Evolutionary conservation across 2,888 invertebrate genomes (phyloP), one percentile per base, ranked within the genome.

Genomic region (Baronia brevicornis): DNA sequence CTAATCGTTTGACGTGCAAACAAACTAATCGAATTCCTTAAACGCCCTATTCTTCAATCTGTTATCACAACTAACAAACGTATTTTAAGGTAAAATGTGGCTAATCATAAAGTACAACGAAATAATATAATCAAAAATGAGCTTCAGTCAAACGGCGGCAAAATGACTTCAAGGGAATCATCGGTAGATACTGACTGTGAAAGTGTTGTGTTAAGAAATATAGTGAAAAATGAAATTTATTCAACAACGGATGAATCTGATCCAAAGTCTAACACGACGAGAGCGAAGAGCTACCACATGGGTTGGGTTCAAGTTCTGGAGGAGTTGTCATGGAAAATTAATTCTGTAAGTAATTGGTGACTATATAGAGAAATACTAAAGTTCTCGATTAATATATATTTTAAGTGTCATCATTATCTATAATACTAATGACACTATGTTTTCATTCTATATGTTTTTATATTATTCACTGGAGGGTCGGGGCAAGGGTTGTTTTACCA

Each of bases 281-380:
- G 61, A 4, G 44, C 49, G 26, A 43, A 47, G 26, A 75, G 71
- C 43, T 58, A 49, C 31, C 64, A 66, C 19, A 47, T 69, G 39
- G 60, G 57, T 33, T 79, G 79, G 79, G 68, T 60, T 15, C 73
- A 74, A 43, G 79, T 80, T 18, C 42, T 75, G 29, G 74, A 75
- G 38, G 80, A 79, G 40, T 50, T 80, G 17, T 51, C 62, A 20
- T 73, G 69, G 68, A 78, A 71, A 44, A 18, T 65, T 5, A 58
- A 35, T 13, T 42, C 46, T 44, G 77, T 77, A 51, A 77, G 74
- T 77, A 20, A 4, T 13, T n/a, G n/a, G n/a, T n/a, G n/a, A n/a
- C n/a, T n/a, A n/a, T n/a, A n/a, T n/a, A n/a, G n/a, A n/a, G n/a
- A n/a, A n/a, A n/a, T n/a, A n/a, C n/a, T n/a, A n/a, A n/a, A n/a